These are phyloP conservation scores for Limonius californicus DNA, from an alignment of 1,140 invertebrate genomes.

Conservation along the genomic window DNA sequence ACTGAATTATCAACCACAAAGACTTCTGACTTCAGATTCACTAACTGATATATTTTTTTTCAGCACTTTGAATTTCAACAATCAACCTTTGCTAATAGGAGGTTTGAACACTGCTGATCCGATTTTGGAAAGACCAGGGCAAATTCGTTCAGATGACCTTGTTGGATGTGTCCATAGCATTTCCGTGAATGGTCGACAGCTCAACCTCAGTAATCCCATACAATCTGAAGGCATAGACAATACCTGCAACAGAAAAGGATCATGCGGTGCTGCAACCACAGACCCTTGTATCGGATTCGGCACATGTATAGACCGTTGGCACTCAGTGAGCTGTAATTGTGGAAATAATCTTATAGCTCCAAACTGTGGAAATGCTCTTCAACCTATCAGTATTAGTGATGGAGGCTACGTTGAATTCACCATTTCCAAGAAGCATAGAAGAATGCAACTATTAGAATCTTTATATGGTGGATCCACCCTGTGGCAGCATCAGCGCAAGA, in stretches of 20 bases:
- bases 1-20: too few species aligned
- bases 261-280: conserved; percentile 49
- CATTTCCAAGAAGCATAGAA: conserved; percentile 76
- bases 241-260: conserved; percentile 67
- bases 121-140: conserved; percentile 78
- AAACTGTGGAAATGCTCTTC: conserved; percentile 72
- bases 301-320: conserved; percentile 82
- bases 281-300: conserved; percentile 63
- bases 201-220: conserved; percentile 76
- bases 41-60: conserved; percentile 17
- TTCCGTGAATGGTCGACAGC: conserved; percentile 73
- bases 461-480: conserved; percentile 68
- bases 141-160: conserved; percentile 87
- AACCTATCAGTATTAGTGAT: conserved; percentile 72
- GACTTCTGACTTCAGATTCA: too few species aligned
- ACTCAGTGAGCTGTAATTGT: conserved; percentile 65
- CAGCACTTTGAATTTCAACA: conserved; percentile 90
- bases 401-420: conserved; percentile 76
- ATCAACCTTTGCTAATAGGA: conserved; percentile 79
- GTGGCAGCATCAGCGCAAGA: conserved; percentile 53
- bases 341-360: conserved; percentile 66
- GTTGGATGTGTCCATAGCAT: conserved; percentile 91
- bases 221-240: conserved; percentile 66
- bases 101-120: conserved; percentile 80
- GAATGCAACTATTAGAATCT: conserved; percentile 78